phyloP scores from a whole-genome alignment of 37 sponge, comb jelly and placozoan genomes.

The Beroe ovata region DNA sequence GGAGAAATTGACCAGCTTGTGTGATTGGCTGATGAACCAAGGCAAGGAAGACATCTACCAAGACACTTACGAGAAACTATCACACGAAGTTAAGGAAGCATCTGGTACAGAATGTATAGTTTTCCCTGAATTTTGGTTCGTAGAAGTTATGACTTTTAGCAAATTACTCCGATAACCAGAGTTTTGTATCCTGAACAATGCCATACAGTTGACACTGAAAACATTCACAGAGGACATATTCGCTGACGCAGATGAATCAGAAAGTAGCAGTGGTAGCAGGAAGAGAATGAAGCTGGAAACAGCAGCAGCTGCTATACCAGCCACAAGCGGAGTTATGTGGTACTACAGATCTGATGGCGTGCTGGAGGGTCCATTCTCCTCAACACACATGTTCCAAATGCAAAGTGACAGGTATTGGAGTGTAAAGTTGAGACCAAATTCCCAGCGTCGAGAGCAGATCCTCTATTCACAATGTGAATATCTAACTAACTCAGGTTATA shows the following conservation, averaged over 20 bases:
- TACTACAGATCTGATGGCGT: slow-evolving; percentile 25
- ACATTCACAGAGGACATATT: slow-evolving; percentile 61
- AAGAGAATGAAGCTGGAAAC: not conserved
- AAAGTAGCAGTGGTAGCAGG: not conserved
- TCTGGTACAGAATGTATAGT: slow-evolving; percentile 29
- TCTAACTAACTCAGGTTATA: too few species aligned
- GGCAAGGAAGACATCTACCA: slow-evolving; percentile 41
- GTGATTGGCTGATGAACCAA: slow-evolving; percentile 14
- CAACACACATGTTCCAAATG: slow-evolving; percentile 29
- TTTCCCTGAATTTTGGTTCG: not conserved
- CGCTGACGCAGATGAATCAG: not conserved
- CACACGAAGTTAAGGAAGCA: slow-evolving; percentile 28
- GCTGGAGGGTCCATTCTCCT: slow-evolving; percentile 10
- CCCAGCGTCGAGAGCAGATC: too few species aligned
- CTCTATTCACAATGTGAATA: too few species aligned
- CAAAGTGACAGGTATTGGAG: not conserved
- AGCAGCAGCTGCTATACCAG: not conserved
- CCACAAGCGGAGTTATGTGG: slow-evolving; percentile 8
- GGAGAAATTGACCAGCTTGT: slow-evolving; percentile 26
- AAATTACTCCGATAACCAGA: too few species aligned
- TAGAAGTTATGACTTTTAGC: too few species aligned
- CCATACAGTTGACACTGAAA: too few species aligned
- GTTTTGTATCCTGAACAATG: too few species aligned
- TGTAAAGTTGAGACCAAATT: too few species aligned
- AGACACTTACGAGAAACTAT: slow-evolving; percentile 44